Conservation (phyloP, 2,888 invertebrate genomes). For the Heliconius hortense region DNA sequence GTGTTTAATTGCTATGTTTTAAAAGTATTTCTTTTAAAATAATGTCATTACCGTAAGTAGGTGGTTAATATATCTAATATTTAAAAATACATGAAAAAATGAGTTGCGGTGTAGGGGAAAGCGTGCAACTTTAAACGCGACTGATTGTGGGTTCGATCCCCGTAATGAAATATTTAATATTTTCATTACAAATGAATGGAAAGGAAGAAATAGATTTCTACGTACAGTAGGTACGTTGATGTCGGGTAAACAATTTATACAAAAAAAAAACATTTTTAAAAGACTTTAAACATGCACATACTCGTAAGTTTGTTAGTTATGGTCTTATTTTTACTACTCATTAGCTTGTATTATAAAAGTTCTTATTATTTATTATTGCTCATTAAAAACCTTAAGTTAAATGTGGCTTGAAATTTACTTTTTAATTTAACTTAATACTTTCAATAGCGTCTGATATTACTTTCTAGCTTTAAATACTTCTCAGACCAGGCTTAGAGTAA, state of each 20-base stretch:
- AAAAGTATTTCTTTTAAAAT: not conserved
- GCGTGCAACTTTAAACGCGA: no score
- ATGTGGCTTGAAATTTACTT: slow-evolving; percentile 18
- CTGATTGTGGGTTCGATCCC: no score
- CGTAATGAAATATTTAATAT: no score
- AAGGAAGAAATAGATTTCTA: not conserved
- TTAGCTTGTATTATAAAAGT: not conserved
- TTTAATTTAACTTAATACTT: slow-evolving; percentile 14
- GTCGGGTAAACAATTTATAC: not conserved
- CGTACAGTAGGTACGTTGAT: not conserved
- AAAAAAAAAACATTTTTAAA: not conserved
- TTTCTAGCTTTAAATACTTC: slow-evolving; percentile 24
- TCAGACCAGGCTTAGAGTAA: slow-evolving; percentile 23
- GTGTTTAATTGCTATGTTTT: not conserved
- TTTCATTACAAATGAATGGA: not conserved
- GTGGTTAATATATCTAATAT: not conserved
- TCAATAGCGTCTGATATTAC: slow-evolving; percentile 15
- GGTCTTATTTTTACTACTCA: not conserved
- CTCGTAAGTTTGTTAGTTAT: not conserved
- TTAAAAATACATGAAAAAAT: no score
- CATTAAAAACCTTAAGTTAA: slow-evolving; percentile 8
- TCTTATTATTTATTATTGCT: not conserved
- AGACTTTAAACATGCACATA: not conserved
- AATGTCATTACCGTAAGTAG: not conserved
- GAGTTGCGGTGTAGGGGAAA: no score